These are phyloP conservation scores for Rostratula benghalensis DNA, from an alignment of 2,113 vertebrate genomes.

Conservation along the genomic window DNA sequence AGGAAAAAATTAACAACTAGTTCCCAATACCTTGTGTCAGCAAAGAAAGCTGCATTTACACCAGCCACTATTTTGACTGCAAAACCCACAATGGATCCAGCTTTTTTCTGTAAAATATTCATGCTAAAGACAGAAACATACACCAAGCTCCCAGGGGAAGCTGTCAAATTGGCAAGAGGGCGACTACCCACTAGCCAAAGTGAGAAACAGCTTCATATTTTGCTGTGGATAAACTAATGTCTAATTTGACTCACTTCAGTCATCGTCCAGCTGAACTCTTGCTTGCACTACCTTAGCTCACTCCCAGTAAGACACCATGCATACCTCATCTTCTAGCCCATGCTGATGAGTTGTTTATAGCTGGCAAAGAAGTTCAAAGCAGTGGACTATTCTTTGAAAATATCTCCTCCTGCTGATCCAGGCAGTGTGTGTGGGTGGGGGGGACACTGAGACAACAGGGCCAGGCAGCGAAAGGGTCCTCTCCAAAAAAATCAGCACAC, in stretches of 20 bases:
- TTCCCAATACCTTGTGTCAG: not conserved
- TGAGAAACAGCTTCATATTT: not conserved
- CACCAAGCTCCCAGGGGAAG: fast-evolving
- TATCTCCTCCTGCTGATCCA: not conserved
- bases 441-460: no score
- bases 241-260: not conserved
- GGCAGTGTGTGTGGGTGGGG: no score
- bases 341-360: not conserved
- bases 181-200: not conserved
- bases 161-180: not conserved
- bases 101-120: not conserved
- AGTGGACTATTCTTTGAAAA: not conserved
- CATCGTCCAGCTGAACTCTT: not conserved
- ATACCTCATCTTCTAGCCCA: not conserved
- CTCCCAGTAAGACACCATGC: fast-evolving
- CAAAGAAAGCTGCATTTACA: not conserved
- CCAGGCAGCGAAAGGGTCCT: not conserved
- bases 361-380: not conserved
- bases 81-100: not conserved
- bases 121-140: not conserved
- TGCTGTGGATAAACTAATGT: not conserved
- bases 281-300: not conserved
- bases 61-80: not conserved
- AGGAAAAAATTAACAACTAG: not conserved
- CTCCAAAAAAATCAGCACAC: not conserved